Base-by-base conservation (phyloP, 2,797 vertebrate species). In the Morus bassanus region DNA sequence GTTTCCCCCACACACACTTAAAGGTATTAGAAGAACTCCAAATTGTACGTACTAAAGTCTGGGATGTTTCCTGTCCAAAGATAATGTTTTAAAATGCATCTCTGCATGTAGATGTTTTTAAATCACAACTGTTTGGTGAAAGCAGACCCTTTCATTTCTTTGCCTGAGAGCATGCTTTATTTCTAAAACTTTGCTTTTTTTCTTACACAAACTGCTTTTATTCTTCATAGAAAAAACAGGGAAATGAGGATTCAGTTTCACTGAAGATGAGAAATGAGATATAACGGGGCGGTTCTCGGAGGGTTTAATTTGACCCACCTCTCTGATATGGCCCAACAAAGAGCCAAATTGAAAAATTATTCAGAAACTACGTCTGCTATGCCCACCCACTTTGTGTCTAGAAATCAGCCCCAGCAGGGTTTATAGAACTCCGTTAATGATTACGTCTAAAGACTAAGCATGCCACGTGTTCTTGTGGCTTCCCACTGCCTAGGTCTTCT, bases 1-100 rank as follows among this genome's bases (percentile, higher is more conserved):
- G 89, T 98, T 97, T 97, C 98, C 97, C 97, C 98, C 98, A 98
- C 97, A 43, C 96, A 91, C 97, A 95, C 97, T 98, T 98, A 97
- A 97, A 98, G 98, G 98, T 98, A 98, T 98, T 50, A 16, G 86
- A 18, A 43, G 78, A 81, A 33, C 68, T 79, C 84, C 46, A 53
- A 63, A 15, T 37, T 80, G 45, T 41, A 7, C 28, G 54, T 43
- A 15, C 65, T 1, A 0, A 67, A 46, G 85, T 91, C 91, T 91
- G 92, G 83, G 81, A 19, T 87, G 92, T 48, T 94, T 95, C 93
- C 89, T 89, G 67, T 35, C 70, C 74, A 21, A 30, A 85, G 63
- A 59, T 5, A 65, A 78, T 15, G 27, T 46, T 61, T 81, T 37
- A 68, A 67, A 81, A 82, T 0, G 0, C 27, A 30, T 57, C 88